Conservation (phyloP, 37 sponge, comb jelly and placozoan genomes). For the Petrosia ficiformis region DNA sequence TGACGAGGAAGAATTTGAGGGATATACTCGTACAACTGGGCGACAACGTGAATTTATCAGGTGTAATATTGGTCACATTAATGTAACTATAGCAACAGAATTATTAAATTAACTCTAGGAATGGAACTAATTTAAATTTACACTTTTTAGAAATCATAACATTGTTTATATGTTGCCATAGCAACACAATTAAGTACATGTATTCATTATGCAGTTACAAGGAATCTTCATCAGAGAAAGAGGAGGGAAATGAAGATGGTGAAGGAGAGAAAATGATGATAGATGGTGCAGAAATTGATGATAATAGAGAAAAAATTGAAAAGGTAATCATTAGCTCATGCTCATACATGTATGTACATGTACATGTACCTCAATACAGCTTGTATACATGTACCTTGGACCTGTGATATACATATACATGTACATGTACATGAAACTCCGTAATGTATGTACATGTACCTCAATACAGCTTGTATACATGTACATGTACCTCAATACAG, state of each 20-base stretch:
- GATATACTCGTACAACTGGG: background rate
- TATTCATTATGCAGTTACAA: constrained; percentile 3
- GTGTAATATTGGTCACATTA: background rate
- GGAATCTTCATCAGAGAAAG: background rate
- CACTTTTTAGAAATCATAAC: too few species aligned
- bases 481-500: too few species aligned
- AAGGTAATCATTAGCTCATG: background rate
- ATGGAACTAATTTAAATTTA: too few species aligned
- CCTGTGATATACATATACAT: too few species aligned
- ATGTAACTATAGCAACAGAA: constrained; percentile 4
- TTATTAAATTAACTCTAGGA: constrained; percentile 1
- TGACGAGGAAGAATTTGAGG: background rate
- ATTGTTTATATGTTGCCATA: too few species aligned
- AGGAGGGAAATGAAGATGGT: background rate
- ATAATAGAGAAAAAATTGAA: constrained; percentile 8
- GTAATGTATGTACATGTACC: too few species aligned
- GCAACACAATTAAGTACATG: too few species aligned
- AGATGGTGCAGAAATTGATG: background rate
- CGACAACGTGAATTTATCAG: background rate
- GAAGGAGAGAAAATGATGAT: background rate
- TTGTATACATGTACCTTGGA: too few species aligned
- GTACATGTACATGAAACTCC: too few species aligned
- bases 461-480: too few species aligned
- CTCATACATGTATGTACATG: background rate
- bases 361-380: too few species aligned